phyloP scores from a whole-genome alignment of 2,888 invertebrate genomes.

The Ypsolopha sequella region DNA sequence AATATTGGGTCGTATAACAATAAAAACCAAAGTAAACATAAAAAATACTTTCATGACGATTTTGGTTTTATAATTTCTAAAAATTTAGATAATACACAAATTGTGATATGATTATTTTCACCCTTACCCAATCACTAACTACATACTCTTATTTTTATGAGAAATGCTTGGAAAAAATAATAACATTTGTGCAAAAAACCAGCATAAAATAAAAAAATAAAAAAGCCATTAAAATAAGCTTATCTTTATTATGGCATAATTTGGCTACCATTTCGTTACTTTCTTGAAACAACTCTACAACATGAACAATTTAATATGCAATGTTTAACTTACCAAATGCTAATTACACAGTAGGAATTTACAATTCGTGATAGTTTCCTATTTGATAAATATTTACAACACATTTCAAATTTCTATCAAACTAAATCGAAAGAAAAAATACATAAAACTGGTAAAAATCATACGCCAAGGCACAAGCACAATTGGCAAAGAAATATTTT shows the following conservation, averaged over 20 bases:
- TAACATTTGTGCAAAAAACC: slow-evolving; percentile 3
- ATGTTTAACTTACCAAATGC: slow-evolving; percentile 17
- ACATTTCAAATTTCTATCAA: slow-evolving; percentile 20
- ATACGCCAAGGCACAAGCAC: background rate
- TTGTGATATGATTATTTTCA: slow-evolving; percentile 61
- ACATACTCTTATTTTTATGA: slow-evolving; percentile 8
- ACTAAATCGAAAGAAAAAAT: slow-evolving; percentile 11
- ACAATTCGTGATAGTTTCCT: slow-evolving; percentile 32
- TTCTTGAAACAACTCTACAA: slow-evolving; percentile 50
- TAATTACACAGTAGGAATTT: slow-evolving; percentile 29
- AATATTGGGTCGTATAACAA: background rate
- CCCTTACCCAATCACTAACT: slow-evolving; percentile 6
- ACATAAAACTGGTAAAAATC: background rate
- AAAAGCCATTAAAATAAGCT: no score
- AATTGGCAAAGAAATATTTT: background rate
- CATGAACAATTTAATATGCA: slow-evolving; percentile 63
- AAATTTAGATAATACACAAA: background rate
- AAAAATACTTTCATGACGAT: slow-evolving; percentile 10
- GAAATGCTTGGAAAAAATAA: slow-evolving; percentile 19
- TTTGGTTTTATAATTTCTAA: background rate
- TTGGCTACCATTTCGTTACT: slow-evolving; percentile 33
- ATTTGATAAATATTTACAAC: slow-evolving; percentile 61
- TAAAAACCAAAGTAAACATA: background rate
- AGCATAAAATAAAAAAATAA: slow-evolving; percentile 11
- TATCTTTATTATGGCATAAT: slow-evolving; percentile 18